Evolutionary conservation across 2,113 vertebrate species (phyloP).

Genomic region (Hippoglossus stenolepis): DNA sequence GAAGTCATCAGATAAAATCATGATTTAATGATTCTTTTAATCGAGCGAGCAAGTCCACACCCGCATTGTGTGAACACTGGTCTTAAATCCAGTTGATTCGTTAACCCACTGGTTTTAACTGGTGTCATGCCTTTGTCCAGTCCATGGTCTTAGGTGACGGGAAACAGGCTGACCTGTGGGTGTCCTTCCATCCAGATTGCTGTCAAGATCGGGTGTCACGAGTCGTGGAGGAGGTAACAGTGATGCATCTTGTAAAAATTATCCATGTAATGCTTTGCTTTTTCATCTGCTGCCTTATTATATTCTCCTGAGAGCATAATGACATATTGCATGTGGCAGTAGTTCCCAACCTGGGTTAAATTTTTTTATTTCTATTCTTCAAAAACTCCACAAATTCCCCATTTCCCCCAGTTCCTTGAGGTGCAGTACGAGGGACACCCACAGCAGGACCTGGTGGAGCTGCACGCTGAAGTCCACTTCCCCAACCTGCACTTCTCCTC

Average conservation of each 20-base stretch:
- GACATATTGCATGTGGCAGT: no score
- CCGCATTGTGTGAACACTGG: not conserved
- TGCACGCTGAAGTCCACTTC: slow-evolving; percentile 85
- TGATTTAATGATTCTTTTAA: slow-evolving; percentile 3
- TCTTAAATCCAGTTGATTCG: not conserved
- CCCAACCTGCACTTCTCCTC: slow-evolving; percentile 87
- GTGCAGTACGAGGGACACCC: slow-evolving; percentile 85
- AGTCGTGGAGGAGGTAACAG: slow-evolving; percentile 75
- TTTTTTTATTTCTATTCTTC: no score
- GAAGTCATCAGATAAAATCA: slow-evolving; percentile 4
- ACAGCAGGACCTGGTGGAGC: slow-evolving; percentile 75
- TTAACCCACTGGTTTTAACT: not conserved
- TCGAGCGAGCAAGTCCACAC: not conserved
- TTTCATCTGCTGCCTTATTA: not conserved
- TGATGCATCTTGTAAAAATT: not conserved
- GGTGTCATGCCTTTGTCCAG: slow-evolving; percentile 68
- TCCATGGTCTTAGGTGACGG: slow-evolving; percentile 76
- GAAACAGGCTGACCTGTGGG: slow-evolving; percentile 76
- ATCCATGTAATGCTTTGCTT: no score
- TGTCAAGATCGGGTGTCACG: slow-evolving; percentile 67
- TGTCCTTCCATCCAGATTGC: slow-evolving; percentile 86
- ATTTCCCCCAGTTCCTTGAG: slow-evolving; percentile 67
- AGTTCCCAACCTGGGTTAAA: no score
- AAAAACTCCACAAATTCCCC: no score
- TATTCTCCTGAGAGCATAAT: not conserved